Evolutionary conservation across 2,797 vertebrate species (phyloP), one percentile per base, ranked within the genome.

Genomic region (Monodelphis domestica): DNA sequence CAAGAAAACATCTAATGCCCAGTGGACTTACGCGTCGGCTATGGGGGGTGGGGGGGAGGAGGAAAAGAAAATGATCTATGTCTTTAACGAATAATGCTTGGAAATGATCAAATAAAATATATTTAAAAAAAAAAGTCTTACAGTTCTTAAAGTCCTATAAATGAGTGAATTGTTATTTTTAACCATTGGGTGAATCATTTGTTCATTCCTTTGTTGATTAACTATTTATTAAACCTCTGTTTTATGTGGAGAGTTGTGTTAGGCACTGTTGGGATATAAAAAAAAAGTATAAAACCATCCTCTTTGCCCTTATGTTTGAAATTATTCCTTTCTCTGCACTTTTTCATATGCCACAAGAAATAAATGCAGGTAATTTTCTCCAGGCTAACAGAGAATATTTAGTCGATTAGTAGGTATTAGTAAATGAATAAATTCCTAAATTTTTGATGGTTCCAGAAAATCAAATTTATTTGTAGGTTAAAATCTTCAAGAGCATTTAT

Each of bases 241-340:
- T 88, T 38, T 56, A 5, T 63, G 28, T 12, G 2, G 91, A 2
- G 59, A 12, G 54, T 33, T 50, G 3, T n/a, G 12, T 54, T 87
- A 87, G 55, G 45, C 3, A 24, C 3, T 53, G 1, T 26, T 88
- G 90, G 89, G 9, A 15, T 52, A 17, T 38, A 94, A 54, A 94
- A 94, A 54, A 94, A 87, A 94, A 87, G 3, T 56, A 38, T n/a
- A 70, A 70, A 70, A 70, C 14, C 15, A 70, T 15, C 63, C 21
- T 70, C 63, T 15, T 70, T 70, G 63, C 17, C 15, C 63, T 38
- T 70, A 2, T 38, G n/a, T 70, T 70, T 78, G 93, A 53, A 94
- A 15, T 94, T 90, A 52, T 88, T 95, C 59, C 91, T 17, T 91
- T 95, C 15, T 96, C 89, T 95, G 21, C 92, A 0, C 12, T 91